Evolutionary conservation across 2,797 vertebrate genomes (phyloP).

Genomic region (Numenius phaeopus): DNA sequence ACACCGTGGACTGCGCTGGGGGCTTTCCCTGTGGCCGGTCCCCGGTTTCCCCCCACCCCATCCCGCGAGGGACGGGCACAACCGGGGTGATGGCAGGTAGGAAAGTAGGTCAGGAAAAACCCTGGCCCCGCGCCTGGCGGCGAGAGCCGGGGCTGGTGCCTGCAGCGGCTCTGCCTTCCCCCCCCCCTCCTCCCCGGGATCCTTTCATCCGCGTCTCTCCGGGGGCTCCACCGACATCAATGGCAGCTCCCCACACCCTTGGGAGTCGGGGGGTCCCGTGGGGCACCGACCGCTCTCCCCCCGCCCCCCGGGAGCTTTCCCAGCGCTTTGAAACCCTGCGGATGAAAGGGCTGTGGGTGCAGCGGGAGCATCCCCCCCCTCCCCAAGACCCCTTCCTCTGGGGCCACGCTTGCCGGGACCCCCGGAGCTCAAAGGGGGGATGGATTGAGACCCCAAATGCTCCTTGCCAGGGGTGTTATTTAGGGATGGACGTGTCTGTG

Average conservation of each 20-base stretch:
- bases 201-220: conserved; percentile 6
- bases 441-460: neutral
- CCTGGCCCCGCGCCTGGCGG: neutral
- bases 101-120: conserved; percentile 68
- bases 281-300: neutral
- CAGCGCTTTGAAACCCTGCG: neutral
- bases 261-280: neutral
- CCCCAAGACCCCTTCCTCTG: neutral
- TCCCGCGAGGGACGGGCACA: neutral
- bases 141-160: neutral
- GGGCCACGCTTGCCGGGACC: accelerated
- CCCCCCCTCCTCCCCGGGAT: neutral
- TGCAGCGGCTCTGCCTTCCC: neutral
- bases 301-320: accelerated
- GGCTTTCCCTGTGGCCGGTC: neutral
- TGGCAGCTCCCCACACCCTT: neutral
- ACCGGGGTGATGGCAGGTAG: neutral
- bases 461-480: neutral
- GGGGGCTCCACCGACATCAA: neutral
- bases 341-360: conserved; percentile 18
- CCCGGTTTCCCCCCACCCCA: neutral
- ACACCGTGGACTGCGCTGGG: accelerated
- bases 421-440: accelerated
- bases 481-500: accelerated
- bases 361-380: neutral